Percentiles rank a stretch among this genome's conserved stretches.
Evolutionary conservation across 1,140 invertebrate species (phyloP).

Genomic region (Lasioglossum albipes): DNA sequence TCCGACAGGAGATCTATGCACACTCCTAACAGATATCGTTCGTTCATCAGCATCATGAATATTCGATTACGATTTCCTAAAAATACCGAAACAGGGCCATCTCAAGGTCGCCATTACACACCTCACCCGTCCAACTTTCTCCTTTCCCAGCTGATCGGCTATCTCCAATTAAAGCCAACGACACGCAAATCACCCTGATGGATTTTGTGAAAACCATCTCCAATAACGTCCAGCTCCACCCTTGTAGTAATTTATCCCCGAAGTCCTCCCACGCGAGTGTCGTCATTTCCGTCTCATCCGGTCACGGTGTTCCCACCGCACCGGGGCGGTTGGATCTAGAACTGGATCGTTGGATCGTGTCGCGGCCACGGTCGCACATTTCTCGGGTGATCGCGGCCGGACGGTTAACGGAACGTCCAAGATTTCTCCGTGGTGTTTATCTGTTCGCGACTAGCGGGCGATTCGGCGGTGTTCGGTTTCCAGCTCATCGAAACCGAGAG

Average conservation of each 20-base stretch:
- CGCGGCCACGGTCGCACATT: slow-evolving; percentile 59
- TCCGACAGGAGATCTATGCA: too few species aligned
- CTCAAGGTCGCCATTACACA: background rate
- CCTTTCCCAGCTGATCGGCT: background rate
- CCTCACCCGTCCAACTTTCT: background rate
- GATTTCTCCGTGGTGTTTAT: slow-evolving; percentile 40
- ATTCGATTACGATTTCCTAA: background rate
- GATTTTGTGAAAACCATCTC: too few species aligned
- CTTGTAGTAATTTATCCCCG: too few species aligned
- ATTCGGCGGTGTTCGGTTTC: slow-evolving; percentile 63
- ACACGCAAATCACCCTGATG: background rate
- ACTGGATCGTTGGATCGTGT: slow-evolving; percentile 44
- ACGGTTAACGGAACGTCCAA: slow-evolving; percentile 68
- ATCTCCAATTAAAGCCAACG: background rate
- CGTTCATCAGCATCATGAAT: background rate
- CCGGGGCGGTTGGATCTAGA: slow-evolving; percentile 17
- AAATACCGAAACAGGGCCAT: background rate
- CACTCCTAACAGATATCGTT: background rate
- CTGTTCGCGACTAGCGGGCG: background rate
- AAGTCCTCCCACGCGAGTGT: background rate
- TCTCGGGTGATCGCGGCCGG: slow-evolving; percentile 63
- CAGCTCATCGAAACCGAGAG: background rate
- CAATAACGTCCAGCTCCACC: background rate
- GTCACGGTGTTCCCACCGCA: slow-evolving; percentile 41
- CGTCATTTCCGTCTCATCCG: background rate